Evolutionary conservation across 2,113 vertebrate species (phyloP).

Genomic region (Periophthalmus modestus): DNA sequence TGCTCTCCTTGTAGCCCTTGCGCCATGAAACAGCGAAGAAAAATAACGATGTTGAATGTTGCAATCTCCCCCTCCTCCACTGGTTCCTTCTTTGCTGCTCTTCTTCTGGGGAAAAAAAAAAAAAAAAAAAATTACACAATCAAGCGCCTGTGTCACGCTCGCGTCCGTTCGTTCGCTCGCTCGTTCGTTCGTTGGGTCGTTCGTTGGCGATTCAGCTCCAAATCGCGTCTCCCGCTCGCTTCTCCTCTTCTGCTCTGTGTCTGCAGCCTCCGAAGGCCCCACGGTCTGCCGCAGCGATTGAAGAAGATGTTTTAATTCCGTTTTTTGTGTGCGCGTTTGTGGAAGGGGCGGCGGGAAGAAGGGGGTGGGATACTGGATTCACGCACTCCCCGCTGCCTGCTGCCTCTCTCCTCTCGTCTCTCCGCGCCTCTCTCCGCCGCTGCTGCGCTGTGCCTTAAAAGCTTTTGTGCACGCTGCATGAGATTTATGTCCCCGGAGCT

Average conservation of each 20-base stretch:
- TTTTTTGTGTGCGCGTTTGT: slow-evolving; percentile 44
- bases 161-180: background rate
- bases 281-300: slow-evolving; percentile 53
- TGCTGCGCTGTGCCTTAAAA: slow-evolving; percentile 1
- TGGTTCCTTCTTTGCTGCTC: slow-evolving; percentile 31
- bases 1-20: slow-evolving; percentile 83
- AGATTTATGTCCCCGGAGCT: slow-evolving; percentile 27
- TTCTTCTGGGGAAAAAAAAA: background rate
- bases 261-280: slow-evolving; percentile 24
- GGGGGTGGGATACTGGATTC: slow-evolving; percentile 26
- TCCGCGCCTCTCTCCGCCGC: background rate
- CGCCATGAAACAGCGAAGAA: slow-evolving; percentile 75
- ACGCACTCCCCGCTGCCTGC: slow-evolving; percentile 1
- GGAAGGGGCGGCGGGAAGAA: slow-evolving; percentile 48
- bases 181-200: background rate
- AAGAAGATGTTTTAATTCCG: slow-evolving; percentile 68
- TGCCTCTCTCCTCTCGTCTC: slow-evolving; percentile 7
- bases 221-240: background rate
- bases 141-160: slow-evolving; percentile 63
- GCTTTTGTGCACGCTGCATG: slow-evolving; percentile 23
- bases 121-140: slow-evolving; percentile 61
- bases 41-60: slow-evolving; percentile 54
- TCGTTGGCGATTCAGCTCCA: background rate
- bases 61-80: slow-evolving; percentile 52
- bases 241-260: background rate